These are phyloP conservation scores for Caerostris darwini DNA, from an alignment of 1,140 invertebrate species.

Conservation along the genomic window DNA sequence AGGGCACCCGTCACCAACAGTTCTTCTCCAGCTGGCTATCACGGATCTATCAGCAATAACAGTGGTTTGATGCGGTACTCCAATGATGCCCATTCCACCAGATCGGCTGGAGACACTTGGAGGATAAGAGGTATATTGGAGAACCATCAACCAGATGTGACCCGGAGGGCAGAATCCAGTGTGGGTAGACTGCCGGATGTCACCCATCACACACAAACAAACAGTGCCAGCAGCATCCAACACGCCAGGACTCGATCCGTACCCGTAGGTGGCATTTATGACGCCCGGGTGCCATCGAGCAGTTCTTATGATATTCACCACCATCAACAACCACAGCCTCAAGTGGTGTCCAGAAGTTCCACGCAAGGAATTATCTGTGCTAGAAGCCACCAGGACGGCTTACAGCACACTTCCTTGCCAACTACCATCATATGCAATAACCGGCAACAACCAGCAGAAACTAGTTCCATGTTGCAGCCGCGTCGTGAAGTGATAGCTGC, in stretches of 20 bases:
- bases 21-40: constrained; percentile 14
- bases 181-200: constrained; percentile 65
- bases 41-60: neutral
- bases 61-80: constrained; percentile 54
- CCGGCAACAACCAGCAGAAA: neutral
- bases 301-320: constrained; percentile 73
- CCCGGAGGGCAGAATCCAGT: constrained; percentile 65
- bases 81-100: constrained; percentile 65
- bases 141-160: constrained; percentile 70
- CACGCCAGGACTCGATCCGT: constrained; percentile 72
- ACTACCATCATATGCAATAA: constrained; percentile 42
- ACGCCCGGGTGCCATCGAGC: constrained; percentile 65
- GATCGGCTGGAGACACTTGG: constrained; percentile 75
- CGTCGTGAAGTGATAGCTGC: constrained; percentile 10
- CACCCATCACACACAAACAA: constrained; percentile 60
- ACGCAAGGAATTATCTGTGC: constrained; percentile 72
- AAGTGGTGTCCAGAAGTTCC: constrained; percentile 69
- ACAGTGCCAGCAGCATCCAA: constrained; percentile 43
- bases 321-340: constrained; percentile 54
- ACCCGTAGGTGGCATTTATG: constrained; percentile 70
- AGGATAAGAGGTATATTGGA: constrained; percentile 73
- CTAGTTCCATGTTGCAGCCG: neutral
- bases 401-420: constrained; percentile 22
- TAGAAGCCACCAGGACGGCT: constrained; percentile 58
- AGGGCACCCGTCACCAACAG: constrained; percentile 16